Base-by-base conservation (phyloP, 2,797 vertebrate species). In the Hoplostethus mediterraneus region DNA sequence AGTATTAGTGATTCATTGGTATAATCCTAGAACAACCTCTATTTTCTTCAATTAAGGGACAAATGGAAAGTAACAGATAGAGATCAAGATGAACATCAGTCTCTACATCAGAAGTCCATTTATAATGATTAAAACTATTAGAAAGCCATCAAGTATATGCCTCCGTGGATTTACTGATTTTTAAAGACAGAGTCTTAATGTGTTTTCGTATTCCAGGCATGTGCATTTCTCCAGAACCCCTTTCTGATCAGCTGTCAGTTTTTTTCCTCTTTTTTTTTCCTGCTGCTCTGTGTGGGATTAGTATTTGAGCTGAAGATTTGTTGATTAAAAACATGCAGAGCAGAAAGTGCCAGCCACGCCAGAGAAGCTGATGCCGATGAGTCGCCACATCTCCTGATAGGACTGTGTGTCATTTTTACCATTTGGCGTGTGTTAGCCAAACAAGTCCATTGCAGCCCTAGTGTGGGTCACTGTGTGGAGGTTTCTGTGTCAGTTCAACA, bases 181-280 rank as follows among this genome's bases (percentile, higher is more conserved):
- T 69, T 47, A 72, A n/a, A 48, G 58, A 67, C 28, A 44, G 10
- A 12, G 36, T 2, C 21, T 62, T 63, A 52, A 63, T 67, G 25
- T 1, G 1, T 60, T 49, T 31, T 73, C 65, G 48, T 33, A 30
- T 61, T 45, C 12, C 12, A 58, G 58, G 54, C 79, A 82, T 86
- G 49, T 79, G 44, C 67, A 72, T 79, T 83, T 79, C 60, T 59
- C 44, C 71, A 47, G 52, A 82, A 71, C 31, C 49, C 11, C 53
- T 73, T 84, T 79, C 77, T 77, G 81, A 80, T 89, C 79, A 77
- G 71, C 82, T 85, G 73, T 85, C 79, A 81, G 61, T 79, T 83
- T 82, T 77, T 82, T 77, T 62, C 36, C 30, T 57, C 48, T 49
- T 42, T 59, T 31, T 13, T 59, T 73, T 61, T 59, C 6, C 36